Evolutionary conservation across 1,140 invertebrate genomes (phyloP).

Genomic region (Bombus confusus): DNA sequence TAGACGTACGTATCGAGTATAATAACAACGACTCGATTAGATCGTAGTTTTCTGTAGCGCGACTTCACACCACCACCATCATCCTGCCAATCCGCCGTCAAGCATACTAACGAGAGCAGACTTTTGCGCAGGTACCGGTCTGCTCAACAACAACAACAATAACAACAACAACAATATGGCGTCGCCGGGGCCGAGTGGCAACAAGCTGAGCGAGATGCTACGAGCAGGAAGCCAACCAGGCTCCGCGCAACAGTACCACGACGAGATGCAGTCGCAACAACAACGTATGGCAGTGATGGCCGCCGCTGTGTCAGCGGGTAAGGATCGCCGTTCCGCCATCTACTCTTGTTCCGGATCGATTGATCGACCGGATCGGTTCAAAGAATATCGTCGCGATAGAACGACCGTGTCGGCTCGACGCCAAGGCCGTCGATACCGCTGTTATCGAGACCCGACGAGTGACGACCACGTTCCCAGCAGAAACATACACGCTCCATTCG

Average conservation of each 20-base stretch:
- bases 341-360: conserved; percentile 5
- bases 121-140: conserved; percentile 83
- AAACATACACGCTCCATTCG: conserved; percentile 82
- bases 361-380: not conserved
- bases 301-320: conserved; percentile 86
- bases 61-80: conserved; percentile 11
- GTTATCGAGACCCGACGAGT: conserved; percentile 50
- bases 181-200: conserved; percentile 82
- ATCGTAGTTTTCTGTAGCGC: conserved; percentile 28
- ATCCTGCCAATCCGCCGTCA: not conserved
- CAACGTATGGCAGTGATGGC: conserved; percentile 90
- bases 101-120: conserved; percentile 80
- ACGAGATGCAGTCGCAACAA: conserved; percentile 88
- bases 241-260: conserved; percentile 85
- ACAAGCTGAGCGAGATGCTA: conserved; percentile 87
- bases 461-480: conserved; percentile 1
- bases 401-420: not conserved
- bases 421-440: conserved; percentile 46
- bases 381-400: conserved; percentile 3
- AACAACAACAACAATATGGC: conserved; percentile 88
- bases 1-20: not conserved
- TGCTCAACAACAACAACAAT: conserved; percentile 85
- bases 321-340: conserved; percentile 28
- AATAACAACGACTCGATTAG: conserved; percentile 7
- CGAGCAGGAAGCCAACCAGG: conserved; percentile 82